These are phyloP conservation scores for Drosophila nr. fundita DNA, from an alignment of 2,888 invertebrate species.

Conservation along the genomic window DNA sequence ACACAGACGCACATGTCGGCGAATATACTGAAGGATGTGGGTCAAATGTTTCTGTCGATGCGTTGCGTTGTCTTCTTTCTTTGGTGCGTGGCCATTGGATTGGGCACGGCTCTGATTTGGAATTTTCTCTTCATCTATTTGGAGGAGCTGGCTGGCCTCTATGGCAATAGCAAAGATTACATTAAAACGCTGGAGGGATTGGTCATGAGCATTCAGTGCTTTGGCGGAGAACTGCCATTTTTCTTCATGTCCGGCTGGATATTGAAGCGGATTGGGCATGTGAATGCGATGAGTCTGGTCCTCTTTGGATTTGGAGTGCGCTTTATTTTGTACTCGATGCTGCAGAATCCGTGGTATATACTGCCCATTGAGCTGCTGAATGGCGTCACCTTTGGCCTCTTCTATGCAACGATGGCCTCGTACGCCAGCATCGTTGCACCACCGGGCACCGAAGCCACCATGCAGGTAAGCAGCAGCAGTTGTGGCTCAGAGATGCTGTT, in stretches of 20 bases:
- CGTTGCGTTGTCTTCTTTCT: slow-evolving; percentile 90
- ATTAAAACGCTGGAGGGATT: slow-evolving; percentile 91
- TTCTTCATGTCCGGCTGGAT: slow-evolving; percentile 93
- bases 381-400: slow-evolving; percentile 94
- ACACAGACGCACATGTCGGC: slow-evolving; percentile 88
- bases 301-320: slow-evolving; percentile 92
- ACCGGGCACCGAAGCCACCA: slow-evolving; percentile 93
- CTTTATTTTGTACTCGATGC: slow-evolving; percentile 92
- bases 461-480: slow-evolving; percentile 87
- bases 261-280: slow-evolving; percentile 91
- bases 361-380: slow-evolving; percentile 94
- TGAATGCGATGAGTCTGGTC: slow-evolving; percentile 93
- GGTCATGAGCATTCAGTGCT: slow-evolving; percentile 91
- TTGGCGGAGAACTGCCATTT: slow-evolving; percentile 94
- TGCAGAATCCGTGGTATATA: slow-evolving; percentile 93
- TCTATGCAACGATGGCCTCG: slow-evolving; percentile 94
- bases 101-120: slow-evolving; percentile 94
- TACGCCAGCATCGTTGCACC: slow-evolving; percentile 94
- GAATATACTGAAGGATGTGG: slow-evolving; percentile 89
- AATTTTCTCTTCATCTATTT: slow-evolving; percentile 94
- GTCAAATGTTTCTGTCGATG: slow-evolving; percentile 88
- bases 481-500: background rate
- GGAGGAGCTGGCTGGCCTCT: slow-evolving; percentile 88
- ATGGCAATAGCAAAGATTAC: slow-evolving; percentile 86
- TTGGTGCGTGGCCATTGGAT: slow-evolving; percentile 93